A percentile compares a stretch with the other conserved stretches of the same genome.
phyloP scores from a whole-genome alignment of 1,140 invertebrate genomes.

The Rhyzopertha dominica region DNA sequence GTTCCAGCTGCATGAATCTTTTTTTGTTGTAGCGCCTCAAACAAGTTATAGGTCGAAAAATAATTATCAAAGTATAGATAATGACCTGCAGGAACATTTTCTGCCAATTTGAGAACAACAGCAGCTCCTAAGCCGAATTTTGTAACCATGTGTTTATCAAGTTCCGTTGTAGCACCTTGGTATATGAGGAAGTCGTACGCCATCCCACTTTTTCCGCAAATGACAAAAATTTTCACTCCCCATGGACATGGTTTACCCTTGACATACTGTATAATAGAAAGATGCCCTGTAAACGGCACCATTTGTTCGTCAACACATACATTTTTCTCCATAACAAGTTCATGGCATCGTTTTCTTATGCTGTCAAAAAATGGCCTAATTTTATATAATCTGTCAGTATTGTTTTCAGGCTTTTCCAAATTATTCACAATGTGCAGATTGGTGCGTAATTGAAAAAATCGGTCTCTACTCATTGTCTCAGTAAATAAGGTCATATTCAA shows the following conservation, averaged over 20 bases:
- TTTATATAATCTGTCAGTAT: conserved; percentile 35
- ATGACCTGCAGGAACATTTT: neutral
- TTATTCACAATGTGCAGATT: too few relatives aligned
- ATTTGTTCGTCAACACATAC: conserved; percentile 32
- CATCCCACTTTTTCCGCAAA: conserved; percentile 3
- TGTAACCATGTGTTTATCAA: neutral
- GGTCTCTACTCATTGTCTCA: too few relatives aligned
- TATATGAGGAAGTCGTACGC: conserved; percentile 5
- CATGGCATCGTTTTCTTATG: conserved; percentile 25
- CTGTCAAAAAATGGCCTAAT: conserved; percentile 31
- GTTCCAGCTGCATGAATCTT: neutral
- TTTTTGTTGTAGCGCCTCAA: neutral
- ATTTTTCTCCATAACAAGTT: conserved; percentile 27
- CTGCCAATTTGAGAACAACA: too few relatives aligned
- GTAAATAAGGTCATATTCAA: too few relatives aligned
- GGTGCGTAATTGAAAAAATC: too few relatives aligned
- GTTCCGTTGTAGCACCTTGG: conserved; percentile 9
- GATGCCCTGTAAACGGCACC: conserved; percentile 38
- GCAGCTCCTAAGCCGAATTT: conserved; percentile 14
- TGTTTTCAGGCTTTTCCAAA: conserved; percentile 4
- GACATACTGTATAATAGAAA: conserved; percentile 8
- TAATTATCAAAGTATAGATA: conserved; percentile 7
- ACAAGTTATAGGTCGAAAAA: conserved; percentile 1
- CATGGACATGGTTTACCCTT: conserved; percentile 4
- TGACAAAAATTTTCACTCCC: conserved; percentile 7